Base-by-base conservation (phyloP, 1,140 invertebrate genomes). In the Bombus impatiens region DNA sequence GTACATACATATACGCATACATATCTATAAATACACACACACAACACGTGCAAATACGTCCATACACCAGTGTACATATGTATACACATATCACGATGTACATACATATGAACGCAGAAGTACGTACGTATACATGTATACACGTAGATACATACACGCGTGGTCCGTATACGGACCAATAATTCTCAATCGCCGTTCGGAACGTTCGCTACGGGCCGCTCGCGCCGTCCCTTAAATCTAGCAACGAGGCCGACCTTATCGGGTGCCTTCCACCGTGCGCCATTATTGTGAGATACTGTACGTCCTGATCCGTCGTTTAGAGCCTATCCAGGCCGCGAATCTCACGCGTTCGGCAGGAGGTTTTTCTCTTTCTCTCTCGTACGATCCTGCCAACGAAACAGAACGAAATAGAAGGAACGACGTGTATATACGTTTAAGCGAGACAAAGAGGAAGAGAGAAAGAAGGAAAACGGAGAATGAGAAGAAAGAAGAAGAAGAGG, bases 251-350 rank as follows among this genome's bases (percentile, higher is more conserved):
- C 87, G 87, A 88, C 89, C 84, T 91, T 91, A 91, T 91, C 90
- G 84, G 80, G 57, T 53, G 77, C 89, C 89, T 87, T 77, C 89
- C 89, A 82, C 87, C 87, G 86, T 81, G 89, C 82, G 82, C 90
- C 90, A 91, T 91, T 91, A 91, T 83, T 82, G 84, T 82, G 90
- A 91, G 90, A 91, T 91, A 91, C 84, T 83, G 89, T 81, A 88
- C 75, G 78, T 79, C 84, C 80, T 67, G 90, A 91, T 91, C 82
- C 89, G 89, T 90, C 90, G 89, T 90, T 90, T 90, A 90, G 87
- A 77, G 75, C 82, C 81, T 83, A 82, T 83, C 80, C 85, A 76
- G 87, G 72, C 78, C 88, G 82, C 89, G 68, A 90, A 88, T 89
- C 82, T 82, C 72, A 80, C 74, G 82, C 88, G 86, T 87, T 88